Conservation (phyloP, 1,140 invertebrate species). For the Anastatus disparis region DNA sequence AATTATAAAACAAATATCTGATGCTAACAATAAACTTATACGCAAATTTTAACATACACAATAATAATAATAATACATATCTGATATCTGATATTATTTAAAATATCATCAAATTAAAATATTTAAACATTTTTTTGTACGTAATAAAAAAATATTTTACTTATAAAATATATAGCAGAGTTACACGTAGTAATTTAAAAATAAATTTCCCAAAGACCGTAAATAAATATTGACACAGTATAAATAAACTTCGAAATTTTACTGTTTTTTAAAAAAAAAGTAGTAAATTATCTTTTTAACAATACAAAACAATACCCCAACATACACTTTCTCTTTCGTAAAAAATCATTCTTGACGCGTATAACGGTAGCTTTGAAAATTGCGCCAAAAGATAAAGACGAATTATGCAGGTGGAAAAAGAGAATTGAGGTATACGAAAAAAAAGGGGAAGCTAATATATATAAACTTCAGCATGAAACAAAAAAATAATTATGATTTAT, state of each 20-base stretch:
- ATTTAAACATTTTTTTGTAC: no score
- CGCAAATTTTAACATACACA: no score
- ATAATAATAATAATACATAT: no score
- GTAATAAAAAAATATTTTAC: no score
- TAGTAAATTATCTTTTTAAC: slow-evolving; percentile 14
- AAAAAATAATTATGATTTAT: no score
- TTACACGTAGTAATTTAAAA: neutral
- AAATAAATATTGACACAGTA: slow-evolving; percentile 29
- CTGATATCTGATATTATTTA: no score
- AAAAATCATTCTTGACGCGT: neutral
- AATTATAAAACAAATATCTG: no score
- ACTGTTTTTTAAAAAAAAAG: neutral
- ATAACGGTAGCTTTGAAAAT: slow-evolving; percentile 34
- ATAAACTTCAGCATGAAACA: no score
- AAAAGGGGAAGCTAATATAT: no score
- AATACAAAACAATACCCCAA: neutral
- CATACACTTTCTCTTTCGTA: slow-evolving; percentile 31
- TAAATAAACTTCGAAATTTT: slow-evolving; percentile 6
- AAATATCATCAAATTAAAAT: no score
- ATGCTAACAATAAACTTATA: no score
- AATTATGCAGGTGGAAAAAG: slow-evolving; percentile 31
- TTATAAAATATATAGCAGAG: no score
- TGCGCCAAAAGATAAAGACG: slow-evolving; percentile 25
- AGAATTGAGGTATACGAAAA: neutral
- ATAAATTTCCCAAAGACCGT: neutral